Evolutionary conservation across 2,797 vertebrate species (phyloP).

Genomic region (Pseudochirops cupreus): DNA sequence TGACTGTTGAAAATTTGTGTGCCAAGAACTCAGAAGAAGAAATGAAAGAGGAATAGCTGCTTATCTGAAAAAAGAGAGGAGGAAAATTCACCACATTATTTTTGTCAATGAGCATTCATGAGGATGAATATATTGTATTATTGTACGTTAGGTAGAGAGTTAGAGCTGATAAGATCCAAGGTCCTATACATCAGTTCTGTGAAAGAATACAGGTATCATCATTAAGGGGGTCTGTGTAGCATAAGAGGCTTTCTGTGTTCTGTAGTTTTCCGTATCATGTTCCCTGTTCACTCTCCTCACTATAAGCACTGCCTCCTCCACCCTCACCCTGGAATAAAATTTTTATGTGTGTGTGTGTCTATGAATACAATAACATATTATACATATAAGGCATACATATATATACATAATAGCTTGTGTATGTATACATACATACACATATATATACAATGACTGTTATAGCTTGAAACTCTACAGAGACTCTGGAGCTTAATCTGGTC

Average conservation of each 20-base stretch:
- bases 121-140: not conserved
- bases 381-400: not conserved
- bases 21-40: slow-evolving; percentile 27
- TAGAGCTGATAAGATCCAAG: not conserved
- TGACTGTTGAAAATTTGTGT: slow-evolving; percentile 35
- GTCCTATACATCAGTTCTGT: not conserved
- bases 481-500: not conserved
- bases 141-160: not conserved
- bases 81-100: slow-evolving; percentile 14
- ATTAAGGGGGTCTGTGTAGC: not conserved
- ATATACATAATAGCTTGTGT: not conserved
- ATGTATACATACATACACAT: not conserved
- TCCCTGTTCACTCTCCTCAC: not conserved
- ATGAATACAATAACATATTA: not conserved
- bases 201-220: not conserved
- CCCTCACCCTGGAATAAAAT: not conserved
- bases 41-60: slow-evolving; percentile 8
- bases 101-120: not conserved
- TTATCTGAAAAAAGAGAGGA: slow-evolving; percentile 48
- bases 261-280: not conserved
- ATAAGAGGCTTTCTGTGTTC: not conserved
- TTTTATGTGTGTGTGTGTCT: no score
- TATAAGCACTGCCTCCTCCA: not conserved
- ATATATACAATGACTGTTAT: not conserved
- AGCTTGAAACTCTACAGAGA: not conserved